Base-by-base conservation (phyloP, 2,113 vertebrate species). In the Solea senegalensis region DNA sequence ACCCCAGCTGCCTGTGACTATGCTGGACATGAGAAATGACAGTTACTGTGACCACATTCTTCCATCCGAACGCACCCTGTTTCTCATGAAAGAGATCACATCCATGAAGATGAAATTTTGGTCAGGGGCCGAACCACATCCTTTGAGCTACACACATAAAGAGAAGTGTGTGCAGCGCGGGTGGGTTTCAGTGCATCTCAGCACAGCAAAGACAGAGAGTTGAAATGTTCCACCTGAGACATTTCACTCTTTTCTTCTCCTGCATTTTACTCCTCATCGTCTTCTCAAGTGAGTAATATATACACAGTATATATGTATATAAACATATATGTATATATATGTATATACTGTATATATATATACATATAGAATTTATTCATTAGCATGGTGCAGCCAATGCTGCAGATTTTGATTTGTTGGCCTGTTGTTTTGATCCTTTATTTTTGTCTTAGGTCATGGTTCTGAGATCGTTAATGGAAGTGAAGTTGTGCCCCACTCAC, bases 381-480 rank as follows among this genome's bases (percentile, higher is more conserved):
- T 34, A 34, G 3, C 5, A 34, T 34, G 34, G 34, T 34, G 34
- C 34, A 34, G 34, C 34, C 5, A 6, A 34, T 6, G 5, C 34
- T 4, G 34, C 34, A 34, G 34, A 6, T 34, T 34, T 34, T 34
- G 34, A 4, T 34, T 34, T 34, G 34, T 6, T 34, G 34, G 34
- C 34, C 60, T 64, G 27, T 48, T 48, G 8, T 3, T 13, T 67
- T 52, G 11, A 28, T 15, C 15, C 39, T 46, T 43, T 2, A 44
- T 2, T 48, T 68, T 26, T 52, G 40, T 48, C 46, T 60, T 12
- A 93, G 92, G 73, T 76, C 26, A 62, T 55, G 80, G 84, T 9
- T 65, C 80, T 54, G 85, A 89, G 55, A 90, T 92, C 14, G 84
- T 92, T 39, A 72, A 40, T 13, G 90, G 91, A 4, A 52, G 69